These are phyloP conservation scores for Crotophaga sulcirostris DNA, from an alignment of 2,113 vertebrate species.

Conservation along the genomic window DNA sequence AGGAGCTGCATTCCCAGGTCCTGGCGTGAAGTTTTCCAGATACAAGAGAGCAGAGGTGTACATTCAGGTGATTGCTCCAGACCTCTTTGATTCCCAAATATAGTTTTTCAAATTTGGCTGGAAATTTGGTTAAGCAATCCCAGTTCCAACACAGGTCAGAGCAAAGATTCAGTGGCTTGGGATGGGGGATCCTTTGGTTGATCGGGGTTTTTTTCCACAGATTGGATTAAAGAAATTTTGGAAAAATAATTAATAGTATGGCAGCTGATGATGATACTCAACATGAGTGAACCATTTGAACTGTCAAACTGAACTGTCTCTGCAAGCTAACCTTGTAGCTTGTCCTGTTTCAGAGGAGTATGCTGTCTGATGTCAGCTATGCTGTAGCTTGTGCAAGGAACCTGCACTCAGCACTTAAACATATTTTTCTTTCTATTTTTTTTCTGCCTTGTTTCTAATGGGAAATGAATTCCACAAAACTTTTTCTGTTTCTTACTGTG, in stretches of 20 bases:
- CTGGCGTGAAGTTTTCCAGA: background rate
- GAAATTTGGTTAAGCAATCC: background rate
- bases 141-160: background rate
- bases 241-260: background rate
- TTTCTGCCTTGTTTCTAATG: background rate
- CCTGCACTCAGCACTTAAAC: background rate
- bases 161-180: background rate
- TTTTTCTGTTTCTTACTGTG: background rate
- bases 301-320: background rate
- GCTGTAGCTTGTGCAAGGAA: background rate
- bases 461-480: background rate
- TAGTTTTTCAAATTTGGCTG: background rate
- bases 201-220: accelerated
- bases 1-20: background rate
- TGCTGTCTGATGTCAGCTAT: background rate
- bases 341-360: background rate
- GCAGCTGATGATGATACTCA: background rate
- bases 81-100: background rate
- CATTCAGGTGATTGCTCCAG: background rate
- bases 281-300: background rate
- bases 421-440: background rate
- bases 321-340: background rate
- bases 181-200: background rate
- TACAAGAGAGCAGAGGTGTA: background rate
- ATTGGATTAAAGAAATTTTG: background rate